A percentile compares a stretch with the other conserved stretches of the same genome.
phyloP scores from a whole-genome alignment of 2,113 vertebrate species.

The Eptesicus fuscus region DNA sequence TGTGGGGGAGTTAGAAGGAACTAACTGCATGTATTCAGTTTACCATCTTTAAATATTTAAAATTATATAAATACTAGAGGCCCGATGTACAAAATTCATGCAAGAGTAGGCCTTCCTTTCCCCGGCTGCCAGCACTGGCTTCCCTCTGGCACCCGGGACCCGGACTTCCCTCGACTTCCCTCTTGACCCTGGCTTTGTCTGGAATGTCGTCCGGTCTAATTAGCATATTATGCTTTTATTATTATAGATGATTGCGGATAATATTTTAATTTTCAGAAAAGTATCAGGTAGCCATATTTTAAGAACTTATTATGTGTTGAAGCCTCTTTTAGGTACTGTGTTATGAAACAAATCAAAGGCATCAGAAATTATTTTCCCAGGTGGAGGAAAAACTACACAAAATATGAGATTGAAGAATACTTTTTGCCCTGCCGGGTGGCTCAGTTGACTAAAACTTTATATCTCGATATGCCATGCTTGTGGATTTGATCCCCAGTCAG shows the following conservation, averaged over 20 bases:
- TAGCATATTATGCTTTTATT: no score
- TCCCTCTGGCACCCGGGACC: no score
- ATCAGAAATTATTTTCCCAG: background rate
- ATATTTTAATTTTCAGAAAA: slow-evolving; percentile 24
- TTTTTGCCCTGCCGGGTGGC: background rate
- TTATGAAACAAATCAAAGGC: background rate
- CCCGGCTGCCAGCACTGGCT: no score
- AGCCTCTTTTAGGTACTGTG: background rate
- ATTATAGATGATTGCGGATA: background rate
- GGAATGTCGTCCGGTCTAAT: no score
- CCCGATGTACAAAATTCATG: no score
- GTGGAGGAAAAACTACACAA: background rate
- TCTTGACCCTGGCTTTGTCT: no score
- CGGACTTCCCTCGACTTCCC: no score
- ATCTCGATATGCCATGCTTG: background rate
- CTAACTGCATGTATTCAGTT: background rate
- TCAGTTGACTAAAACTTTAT: background rate
- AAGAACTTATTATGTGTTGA: background rate
- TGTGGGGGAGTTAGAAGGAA: background rate
- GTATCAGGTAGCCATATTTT: background rate
- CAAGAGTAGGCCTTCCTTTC: no score
- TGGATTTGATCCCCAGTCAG: background rate
- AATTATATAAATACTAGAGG: background rate
- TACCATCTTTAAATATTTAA: slow-evolving; percentile 41
- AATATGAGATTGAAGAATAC: background rate